These are phyloP conservation scores for Carassius auratus DNA, from an alignment of 2,113 vertebrate genomes.

Conservation along the genomic window DNA sequence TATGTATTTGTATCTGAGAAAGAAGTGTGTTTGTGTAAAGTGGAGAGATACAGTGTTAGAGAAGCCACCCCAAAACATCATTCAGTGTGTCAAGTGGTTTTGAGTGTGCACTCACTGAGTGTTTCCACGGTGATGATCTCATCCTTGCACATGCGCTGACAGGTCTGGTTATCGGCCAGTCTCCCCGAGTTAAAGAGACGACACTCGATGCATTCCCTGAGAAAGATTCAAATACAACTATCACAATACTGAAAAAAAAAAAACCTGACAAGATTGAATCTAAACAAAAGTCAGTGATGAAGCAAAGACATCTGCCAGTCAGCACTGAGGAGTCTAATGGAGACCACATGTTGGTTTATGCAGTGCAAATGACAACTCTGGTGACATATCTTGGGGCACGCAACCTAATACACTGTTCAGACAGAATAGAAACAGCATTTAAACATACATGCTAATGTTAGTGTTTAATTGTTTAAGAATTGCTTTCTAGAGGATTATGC, in stretches of 20 bases:
- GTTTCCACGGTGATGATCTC: slow-evolving; percentile 87
- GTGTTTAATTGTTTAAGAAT: no score
- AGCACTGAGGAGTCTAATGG: not conserved
- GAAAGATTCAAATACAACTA: not conserved
- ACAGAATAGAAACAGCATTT: no score
- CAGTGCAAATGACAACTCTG: no score
- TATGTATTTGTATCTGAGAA: not conserved
- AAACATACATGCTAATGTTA: no score
- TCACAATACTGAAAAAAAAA: not conserved
- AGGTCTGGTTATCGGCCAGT: slow-evolving; percentile 92
- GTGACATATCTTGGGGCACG: not conserved
- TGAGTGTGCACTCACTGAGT: slow-evolving; percentile 80
- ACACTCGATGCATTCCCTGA: slow-evolving; percentile 95
- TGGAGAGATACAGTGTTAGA: not conserved
- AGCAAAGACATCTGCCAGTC: not conserved
- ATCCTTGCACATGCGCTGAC: slow-evolving; percentile 91
- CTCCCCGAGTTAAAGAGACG: slow-evolving; percentile 84
- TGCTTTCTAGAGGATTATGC: no score
- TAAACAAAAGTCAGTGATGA: not conserved
- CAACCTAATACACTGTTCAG: not conserved
- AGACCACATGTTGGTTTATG: not conserved
- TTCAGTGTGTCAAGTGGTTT: not conserved
- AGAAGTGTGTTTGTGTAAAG: not conserved
- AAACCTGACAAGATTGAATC: not conserved
- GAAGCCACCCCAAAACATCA: not conserved